Conservation (phyloP, 2,888 invertebrate species). For the Strigamia maritima region DNA sequence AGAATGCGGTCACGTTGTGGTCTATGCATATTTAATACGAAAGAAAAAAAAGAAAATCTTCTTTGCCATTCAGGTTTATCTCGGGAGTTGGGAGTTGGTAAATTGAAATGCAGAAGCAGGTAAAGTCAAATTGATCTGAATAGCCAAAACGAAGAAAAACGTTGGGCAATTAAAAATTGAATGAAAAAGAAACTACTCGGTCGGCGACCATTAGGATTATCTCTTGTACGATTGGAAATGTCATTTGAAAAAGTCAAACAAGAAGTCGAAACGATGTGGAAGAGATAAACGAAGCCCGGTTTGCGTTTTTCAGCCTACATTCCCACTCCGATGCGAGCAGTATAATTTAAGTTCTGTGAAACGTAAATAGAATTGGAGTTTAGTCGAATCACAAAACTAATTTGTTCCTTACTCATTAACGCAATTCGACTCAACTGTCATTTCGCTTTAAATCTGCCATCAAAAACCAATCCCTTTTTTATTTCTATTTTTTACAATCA, state of each 20-base stretch:
- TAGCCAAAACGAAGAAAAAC: not conserved
- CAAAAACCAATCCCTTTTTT: conserved; percentile 1
- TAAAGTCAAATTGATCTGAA: conserved; percentile 16
- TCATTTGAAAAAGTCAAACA: not conserved
- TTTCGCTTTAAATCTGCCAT: conserved; percentile 6
- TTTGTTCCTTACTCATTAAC: not conserved
- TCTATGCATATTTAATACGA: conserved; percentile 1
- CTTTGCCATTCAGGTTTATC: conserved; percentile 10
- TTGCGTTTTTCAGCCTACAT: not conserved
- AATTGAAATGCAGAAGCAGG: conserved; percentile 1
- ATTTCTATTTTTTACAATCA: not conserved
- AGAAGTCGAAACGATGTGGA: not conserved
- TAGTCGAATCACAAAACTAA: conserved; percentile 10
- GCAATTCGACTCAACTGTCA: not conserved
- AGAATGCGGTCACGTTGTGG: conserved; percentile 11
- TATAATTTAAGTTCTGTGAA: not conserved
- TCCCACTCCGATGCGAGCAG: not conserved
- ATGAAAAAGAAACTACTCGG: not conserved
- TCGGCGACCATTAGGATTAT: not conserved
- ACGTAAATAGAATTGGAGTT: conserved; percentile 15
- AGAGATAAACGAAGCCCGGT: not conserved
- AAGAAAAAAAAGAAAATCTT: not conserved
- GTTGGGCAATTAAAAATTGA: not conserved
- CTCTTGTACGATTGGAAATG: not conserved
- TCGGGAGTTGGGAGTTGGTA: not conserved